Evolutionary conservation across 2,888 invertebrate genomes (phyloP), one percentile per base, ranked within the genome.

Genomic region (Saturnia pavonia): DNA sequence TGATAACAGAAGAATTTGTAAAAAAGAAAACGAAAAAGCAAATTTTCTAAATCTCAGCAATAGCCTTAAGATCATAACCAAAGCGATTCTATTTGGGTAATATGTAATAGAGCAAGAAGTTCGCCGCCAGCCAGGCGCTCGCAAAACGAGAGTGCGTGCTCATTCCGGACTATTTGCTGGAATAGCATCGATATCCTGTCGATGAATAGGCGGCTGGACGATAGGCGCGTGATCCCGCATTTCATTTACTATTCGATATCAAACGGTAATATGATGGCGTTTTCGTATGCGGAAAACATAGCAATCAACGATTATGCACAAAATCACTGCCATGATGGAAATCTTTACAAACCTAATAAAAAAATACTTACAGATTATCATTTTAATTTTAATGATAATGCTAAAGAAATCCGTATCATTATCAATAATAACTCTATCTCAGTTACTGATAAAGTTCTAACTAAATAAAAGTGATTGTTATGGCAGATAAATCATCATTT

Each of bases 51-150:
- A 86, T 86, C 85, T 80, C 82, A 72, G 77, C 79, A 80, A 82
- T 81, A 81, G 80, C 77, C 77, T 75, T 79, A 77, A 80, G 82
- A 84, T 89, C 84, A 88, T 89, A 89, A 85, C 85, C 77, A 79
- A 82, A 82, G 82, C 83, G 81, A 86, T 87, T 82, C 85, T 87
- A 89, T 88, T 90, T 87, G 82, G 83, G 84, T 84, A 85, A 86
- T 87, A 85, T 80, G 85, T 85, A 85, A 86, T 87, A 84, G 83
- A 84, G 82, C 65, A 65, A 79, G 82, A 88, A 88, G 86, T 89
- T 88, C 77, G 84, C 88, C 89, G 90, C 87, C 90, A 87, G 82
- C 80, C 85, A 82, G 89, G 86, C 90, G 89, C 87, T 85, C 78
- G 74, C 79, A 74, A 78, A 83, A 84, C 82, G 82, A 79, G 81